phyloP scores from a whole-genome alignment of 2,113 vertebrate genomes.

The Salvelinus namaycush region DNA sequence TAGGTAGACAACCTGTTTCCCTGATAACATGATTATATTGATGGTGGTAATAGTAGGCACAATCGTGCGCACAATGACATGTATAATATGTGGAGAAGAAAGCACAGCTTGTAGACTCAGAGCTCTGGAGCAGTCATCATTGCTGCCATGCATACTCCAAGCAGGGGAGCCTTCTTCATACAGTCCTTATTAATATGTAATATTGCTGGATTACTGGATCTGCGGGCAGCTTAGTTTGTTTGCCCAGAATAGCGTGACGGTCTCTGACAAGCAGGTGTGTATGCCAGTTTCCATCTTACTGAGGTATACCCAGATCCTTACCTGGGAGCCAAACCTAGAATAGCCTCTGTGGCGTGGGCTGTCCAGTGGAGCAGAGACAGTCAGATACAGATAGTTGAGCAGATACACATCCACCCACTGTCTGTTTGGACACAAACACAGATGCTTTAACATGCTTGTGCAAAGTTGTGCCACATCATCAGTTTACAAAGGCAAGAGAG shows the following conservation, averaged over 20 bases:
- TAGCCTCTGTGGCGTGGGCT: slow-evolving; percentile 28
- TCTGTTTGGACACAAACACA: background rate
- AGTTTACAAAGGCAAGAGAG: slow-evolving; percentile 37
- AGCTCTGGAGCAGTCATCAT: background rate
- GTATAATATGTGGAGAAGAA: too few species aligned
- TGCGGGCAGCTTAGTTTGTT: slow-evolving; percentile 65
- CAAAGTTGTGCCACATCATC: slow-evolving; percentile 19
- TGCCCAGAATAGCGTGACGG: slow-evolving; percentile 59
- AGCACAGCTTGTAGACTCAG: too few species aligned
- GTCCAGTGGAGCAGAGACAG: slow-evolving; percentile 15
- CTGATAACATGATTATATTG: too few species aligned
- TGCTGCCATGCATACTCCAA: slow-evolving; percentile 41
- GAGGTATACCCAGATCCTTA: slow-evolving; percentile 59
- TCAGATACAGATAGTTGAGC: too few species aligned
- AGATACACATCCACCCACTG: slow-evolving; percentile 23
- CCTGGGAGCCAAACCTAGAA: slow-evolving; percentile 40
- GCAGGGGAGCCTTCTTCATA: slow-evolving; percentile 34
- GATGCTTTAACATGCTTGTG: background rate
- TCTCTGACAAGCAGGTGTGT: slow-evolving; percentile 58
- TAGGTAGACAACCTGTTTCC: too few species aligned
- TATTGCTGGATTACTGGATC: slow-evolving; percentile 61
- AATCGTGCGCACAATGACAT: too few species aligned
- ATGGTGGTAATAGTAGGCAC: too few species aligned
- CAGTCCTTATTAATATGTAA: slow-evolving; percentile 69
- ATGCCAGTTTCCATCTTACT: slow-evolving; percentile 62